Conservation (phyloP, 2,888 invertebrate genomes). For the Lithophane leautieri region DNA sequence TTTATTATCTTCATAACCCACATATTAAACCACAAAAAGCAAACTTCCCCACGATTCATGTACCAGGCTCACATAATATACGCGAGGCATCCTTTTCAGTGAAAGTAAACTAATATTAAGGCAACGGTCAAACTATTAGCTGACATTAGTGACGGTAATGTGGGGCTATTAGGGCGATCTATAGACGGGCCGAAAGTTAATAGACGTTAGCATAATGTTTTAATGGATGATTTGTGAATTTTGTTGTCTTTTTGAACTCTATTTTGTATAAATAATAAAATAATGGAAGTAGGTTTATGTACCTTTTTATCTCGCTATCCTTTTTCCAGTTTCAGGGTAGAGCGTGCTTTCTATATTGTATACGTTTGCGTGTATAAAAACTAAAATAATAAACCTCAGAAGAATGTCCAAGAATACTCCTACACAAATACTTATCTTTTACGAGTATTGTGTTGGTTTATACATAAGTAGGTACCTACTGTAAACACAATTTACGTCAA, state of each 20-base stretch:
- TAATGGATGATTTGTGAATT: slow-evolving; percentile 40
- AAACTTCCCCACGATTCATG: background rate
- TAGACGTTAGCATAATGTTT: slow-evolving; percentile 44
- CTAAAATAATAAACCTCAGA: background rate
- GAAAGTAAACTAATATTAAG: slow-evolving; percentile 60
- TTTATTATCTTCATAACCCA: background rate
- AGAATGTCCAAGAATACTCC: slow-evolving; percentile 17
- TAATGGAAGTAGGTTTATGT: background rate
- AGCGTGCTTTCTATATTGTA: background rate
- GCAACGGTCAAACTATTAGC: slow-evolving; percentile 62
- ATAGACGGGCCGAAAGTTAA: slow-evolving; percentile 38
- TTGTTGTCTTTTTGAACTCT: slow-evolving; percentile 1
- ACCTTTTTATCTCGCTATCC: background rate
- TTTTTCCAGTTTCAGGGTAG: background rate
- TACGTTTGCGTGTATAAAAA: background rate
- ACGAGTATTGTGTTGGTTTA: slow-evolving; percentile 34
- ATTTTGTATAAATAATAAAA: background rate
- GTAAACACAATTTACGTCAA: slow-evolving; percentile 26
- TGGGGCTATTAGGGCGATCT: slow-evolving; percentile 43
- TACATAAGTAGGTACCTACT: slow-evolving; percentile 18
- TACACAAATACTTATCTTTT: slow-evolving; percentile 36
- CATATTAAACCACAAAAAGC: slow-evolving; percentile 2
- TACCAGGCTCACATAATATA: slow-evolving; percentile 33
- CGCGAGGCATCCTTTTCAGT: slow-evolving; percentile 37
- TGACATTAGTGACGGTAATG: slow-evolving; percentile 51